These are phyloP conservation scores for Cricetomys ansorgei DNA, from an alignment of 2,113 vertebrate genomes.

Conservation along the genomic window DNA sequence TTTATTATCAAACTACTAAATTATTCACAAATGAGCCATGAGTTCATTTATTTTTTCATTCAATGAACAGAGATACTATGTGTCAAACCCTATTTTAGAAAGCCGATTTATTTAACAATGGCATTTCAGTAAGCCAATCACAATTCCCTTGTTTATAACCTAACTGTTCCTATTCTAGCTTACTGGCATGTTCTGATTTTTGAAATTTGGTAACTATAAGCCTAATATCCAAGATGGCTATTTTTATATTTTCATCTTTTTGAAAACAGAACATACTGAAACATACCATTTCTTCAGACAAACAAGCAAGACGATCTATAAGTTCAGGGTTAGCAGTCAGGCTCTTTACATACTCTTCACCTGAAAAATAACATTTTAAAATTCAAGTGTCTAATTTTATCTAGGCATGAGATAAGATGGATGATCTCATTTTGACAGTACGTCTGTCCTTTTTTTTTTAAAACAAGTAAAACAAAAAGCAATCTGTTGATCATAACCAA, in stretches of 20 bases:
- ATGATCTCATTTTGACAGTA: neutral
- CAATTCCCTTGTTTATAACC: neutral
- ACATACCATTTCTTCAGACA: conserved; percentile 93
- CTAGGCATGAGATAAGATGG: neutral
- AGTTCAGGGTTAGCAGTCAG: conserved; percentile 95
- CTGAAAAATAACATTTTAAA: conserved; percentile 84
- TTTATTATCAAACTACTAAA: neutral
- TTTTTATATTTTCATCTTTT: conserved; percentile 21
- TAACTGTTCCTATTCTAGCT: neutral
- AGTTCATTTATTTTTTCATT: neutral
- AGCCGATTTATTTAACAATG: neutral
- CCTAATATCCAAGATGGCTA: neutral
- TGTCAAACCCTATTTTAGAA: neutral
- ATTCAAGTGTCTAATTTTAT: neutral
- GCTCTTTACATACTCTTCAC: conserved; percentile 97
- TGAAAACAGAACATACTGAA: conserved; percentile 55
- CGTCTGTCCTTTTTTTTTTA: neutral
- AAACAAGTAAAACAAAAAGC: neutral
- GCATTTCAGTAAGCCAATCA: neutral
- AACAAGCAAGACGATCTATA: conserved; percentile 94
- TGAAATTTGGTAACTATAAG: conserved; percentile 6
- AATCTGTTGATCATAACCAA: neutral
- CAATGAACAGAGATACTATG: neutral
- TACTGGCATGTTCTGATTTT: neutral
- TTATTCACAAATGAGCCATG: neutral